Evolutionary conservation across 1,140 invertebrate species (phyloP).

Genomic region (Artemia franciscana): DNA sequence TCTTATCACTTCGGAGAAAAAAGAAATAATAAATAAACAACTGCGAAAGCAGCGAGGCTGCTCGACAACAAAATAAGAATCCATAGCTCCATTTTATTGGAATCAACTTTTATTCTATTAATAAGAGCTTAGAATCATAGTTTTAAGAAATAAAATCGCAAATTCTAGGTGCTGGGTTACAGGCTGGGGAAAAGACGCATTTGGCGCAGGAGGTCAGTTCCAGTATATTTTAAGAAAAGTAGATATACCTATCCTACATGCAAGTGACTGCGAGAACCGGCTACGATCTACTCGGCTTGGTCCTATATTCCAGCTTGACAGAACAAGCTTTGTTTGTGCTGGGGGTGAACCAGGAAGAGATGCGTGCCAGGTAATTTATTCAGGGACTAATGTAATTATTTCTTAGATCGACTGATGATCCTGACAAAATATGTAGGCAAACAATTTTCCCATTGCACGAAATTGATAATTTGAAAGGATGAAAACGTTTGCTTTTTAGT

Average conservation of each 20-base stretch:
- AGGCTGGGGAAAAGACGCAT: constrained; percentile 58
- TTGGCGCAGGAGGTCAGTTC: constrained; percentile 32
- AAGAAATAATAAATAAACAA: not conserved
- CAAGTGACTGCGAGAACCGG: constrained; percentile 32
- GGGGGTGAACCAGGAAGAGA: constrained; percentile 50
- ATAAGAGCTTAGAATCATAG: not conserved
- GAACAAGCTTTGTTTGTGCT: constrained; percentile 43
- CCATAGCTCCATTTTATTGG: not conserved
- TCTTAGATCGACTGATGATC: too few species aligned
- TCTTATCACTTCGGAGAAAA: too few species aligned
- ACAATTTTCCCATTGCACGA: too few species aligned
- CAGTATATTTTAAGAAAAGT: constrained; percentile 40
- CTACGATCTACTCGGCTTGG: constrained; percentile 38
- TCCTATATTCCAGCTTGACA: constrained; percentile 30
- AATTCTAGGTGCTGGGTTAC: constrained; percentile 34
- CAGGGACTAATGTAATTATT: too few species aligned
- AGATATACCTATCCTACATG: constrained; percentile 38
- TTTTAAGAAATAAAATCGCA: not conserved
- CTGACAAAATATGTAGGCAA: too few species aligned
- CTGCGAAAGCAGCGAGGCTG: too few species aligned
- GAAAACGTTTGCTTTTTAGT: too few species aligned
- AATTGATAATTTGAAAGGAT: too few species aligned
- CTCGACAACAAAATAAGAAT: too few species aligned
- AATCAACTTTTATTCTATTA: not conserved
- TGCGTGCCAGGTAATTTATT: constrained; percentile 36